A percentile compares a stretch with the other conserved stretches of the same genome.
These are phyloP conservation scores for Melanotus villosus DNA, from an alignment of 2,888 invertebrate genomes.

Conservation along the genomic window DNA sequence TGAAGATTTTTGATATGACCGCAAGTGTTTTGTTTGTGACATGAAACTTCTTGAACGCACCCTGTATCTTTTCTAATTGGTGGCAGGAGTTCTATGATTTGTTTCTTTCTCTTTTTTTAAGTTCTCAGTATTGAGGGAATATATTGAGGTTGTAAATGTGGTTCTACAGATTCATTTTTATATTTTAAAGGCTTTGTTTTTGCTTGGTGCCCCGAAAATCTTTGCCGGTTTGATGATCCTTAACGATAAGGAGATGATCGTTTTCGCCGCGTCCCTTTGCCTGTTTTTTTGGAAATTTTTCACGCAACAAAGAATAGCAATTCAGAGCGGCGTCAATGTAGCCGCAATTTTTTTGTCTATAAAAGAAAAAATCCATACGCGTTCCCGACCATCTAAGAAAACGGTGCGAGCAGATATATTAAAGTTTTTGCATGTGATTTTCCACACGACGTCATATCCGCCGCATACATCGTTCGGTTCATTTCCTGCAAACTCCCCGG, in stretches of 20 bases:
- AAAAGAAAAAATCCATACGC: constrained; percentile 1
- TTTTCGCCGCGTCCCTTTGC: not conserved
- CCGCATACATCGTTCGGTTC: constrained; percentile 48
- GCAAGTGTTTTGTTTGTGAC: too few relatives aligned
- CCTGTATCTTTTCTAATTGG: too few relatives aligned
- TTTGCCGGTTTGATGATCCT: not conserved
- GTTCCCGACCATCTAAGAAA: not conserved
- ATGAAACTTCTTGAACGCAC: too few relatives aligned
- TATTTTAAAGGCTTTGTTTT: too few relatives aligned
- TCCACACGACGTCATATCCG: constrained; percentile 46
- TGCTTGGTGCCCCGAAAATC: too few relatives aligned
- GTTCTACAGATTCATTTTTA: too few relatives aligned
- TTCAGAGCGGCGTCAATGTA: not conserved
- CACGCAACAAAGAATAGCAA: constrained; percentile 4
- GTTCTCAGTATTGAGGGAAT: too few relatives aligned
- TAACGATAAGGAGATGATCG: not conserved
- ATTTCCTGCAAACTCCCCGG: constrained; percentile 45
- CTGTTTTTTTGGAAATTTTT: not conserved
- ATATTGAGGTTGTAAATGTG: too few relatives aligned
- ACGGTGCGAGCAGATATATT: constrained; percentile 41
- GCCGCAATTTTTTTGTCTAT: constrained; percentile 7
- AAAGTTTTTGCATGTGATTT: constrained; percentile 47
- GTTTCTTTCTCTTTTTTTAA: too few relatives aligned
- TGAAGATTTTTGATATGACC: too few relatives aligned
- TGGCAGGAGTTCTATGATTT: too few relatives aligned